Evolutionary conservation across 2,113 vertebrate genomes (phyloP), one percentile per base, ranked within the genome.

Genomic region (Nesogale talazaci): DNA sequence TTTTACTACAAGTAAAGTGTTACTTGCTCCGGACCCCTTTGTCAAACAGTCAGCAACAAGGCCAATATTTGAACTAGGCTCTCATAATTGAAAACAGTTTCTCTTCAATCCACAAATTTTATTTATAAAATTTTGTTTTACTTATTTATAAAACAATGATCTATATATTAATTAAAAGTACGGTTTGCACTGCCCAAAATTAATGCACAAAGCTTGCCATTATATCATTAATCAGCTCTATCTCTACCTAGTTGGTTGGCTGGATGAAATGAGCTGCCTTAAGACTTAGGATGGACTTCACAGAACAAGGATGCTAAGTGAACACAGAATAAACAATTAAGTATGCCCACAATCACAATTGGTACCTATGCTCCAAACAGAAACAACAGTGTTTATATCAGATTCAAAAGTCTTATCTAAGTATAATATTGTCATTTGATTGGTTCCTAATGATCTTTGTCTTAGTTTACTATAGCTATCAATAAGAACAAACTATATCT

Each of bases 61-160:
- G 23, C 11, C 52, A 88, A 59, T 85, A 94, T 92, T 4, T 83
- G 23, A 92, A 90, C 23, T 88, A 90, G 27, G 56, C 11, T 27
- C 34, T 76, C 20, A 90, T 15, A 11, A 61, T 67, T 90, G 59
- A 86, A 91, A 86, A 91, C 22, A 91, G 79, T 89, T n/a, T 89
- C 65, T 89, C 23, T 23, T 27, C 25, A 77, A 91, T 80, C 90
- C 16, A 25, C 4, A 83, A 82, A 65, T 92, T 88, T 88, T 74
- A 91, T 25, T 72, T 81, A 3, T 70, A 61, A 63, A 1, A 46
- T 78, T 52, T 52, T 7, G 9, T 46, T 46, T 46, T 46, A 52
- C 46, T 11, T 52, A 52, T 52, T 52, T 69, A 76, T 87, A 20
- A 40, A 89, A 86, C 20, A 82, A 27, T 85, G n/a, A 85, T 88